These are phyloP conservation scores for Quadriops clusia DNA, from an alignment of 2,888 invertebrate species.

Conservation along the genomic window DNA sequence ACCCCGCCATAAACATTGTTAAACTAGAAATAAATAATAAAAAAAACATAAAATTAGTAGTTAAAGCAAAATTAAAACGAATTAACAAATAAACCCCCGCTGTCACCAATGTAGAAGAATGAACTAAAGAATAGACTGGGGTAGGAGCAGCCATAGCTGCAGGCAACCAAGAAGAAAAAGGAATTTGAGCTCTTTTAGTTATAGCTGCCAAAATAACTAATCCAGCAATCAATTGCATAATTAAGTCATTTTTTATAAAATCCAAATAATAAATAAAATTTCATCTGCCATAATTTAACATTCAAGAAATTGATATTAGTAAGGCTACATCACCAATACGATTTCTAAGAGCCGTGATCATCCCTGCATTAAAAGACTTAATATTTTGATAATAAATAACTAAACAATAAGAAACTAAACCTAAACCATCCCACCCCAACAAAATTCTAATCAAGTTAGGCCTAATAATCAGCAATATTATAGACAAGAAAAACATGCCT, in stretches of 20 bases:
- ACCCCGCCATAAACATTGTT: slow-evolving; percentile 49
- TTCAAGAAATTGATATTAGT: slow-evolving; percentile 38
- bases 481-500: slow-evolving; percentile 53
- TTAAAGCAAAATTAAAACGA: slow-evolving; percentile 49
- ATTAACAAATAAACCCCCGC: slow-evolving; percentile 64
- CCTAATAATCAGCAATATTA: slow-evolving; percentile 55
- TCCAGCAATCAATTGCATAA: slow-evolving; percentile 35
- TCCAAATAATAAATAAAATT: slow-evolving; percentile 30
- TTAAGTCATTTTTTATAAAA: slow-evolving; percentile 38
- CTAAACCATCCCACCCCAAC: slow-evolving; percentile 63
- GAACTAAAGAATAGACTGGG: slow-evolving; percentile 55
- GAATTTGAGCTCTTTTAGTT: slow-evolving; percentile 72
- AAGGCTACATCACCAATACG: slow-evolving; percentile 61
- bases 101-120: slow-evolving; percentile 69
- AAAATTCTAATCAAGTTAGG: slow-evolving; percentile 60
- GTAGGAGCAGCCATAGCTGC: slow-evolving; percentile 59
- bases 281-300: slow-evolving; percentile 29
- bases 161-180: slow-evolving; percentile 66
- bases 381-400: slow-evolving; percentile 60
- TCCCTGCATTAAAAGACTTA: slow-evolving; percentile 56
- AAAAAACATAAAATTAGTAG: slow-evolving; percentile 35
- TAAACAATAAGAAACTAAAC: slow-evolving; percentile 60
- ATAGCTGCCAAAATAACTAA: slow-evolving; percentile 46
- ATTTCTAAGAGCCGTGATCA: slow-evolving; percentile 60
- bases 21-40: slow-evolving; percentile 44